These are phyloP conservation scores for Drosophila sucinea DNA, from an alignment of 1,140 invertebrate genomes.

Conservation along the genomic window DNA sequence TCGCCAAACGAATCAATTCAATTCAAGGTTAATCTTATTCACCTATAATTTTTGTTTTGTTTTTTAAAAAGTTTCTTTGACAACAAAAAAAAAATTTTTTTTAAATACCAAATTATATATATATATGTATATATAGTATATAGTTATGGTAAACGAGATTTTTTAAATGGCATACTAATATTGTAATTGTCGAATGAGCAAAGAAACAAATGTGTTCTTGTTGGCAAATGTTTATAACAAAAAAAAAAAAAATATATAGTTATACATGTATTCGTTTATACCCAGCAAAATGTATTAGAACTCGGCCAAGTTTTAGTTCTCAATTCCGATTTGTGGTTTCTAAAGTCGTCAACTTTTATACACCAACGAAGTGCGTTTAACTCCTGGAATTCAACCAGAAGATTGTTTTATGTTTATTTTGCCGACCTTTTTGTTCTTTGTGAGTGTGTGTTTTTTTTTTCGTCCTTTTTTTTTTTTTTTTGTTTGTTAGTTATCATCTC, in stretches of 20 bases:
- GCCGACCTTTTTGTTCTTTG: conserved; percentile 2
- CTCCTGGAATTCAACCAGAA: conserved; percentile 11
- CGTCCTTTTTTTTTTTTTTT: conserved; percentile 15
- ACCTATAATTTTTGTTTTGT: neutral
- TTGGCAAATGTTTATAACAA: no score
- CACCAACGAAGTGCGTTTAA: conserved; percentile 26
- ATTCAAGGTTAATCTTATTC: neutral
- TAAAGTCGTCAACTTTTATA: neutral
- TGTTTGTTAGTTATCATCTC: neutral
- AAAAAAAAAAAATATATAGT: no score
- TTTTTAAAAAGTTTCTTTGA: no score
- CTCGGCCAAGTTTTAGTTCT: neutral
- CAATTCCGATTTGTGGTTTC: neutral
- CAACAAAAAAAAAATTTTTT: no score
- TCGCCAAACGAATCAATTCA: conserved; percentile 16
- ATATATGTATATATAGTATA: no score
- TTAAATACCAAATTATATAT: no score
- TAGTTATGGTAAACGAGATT: no score
- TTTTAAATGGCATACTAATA: no score
- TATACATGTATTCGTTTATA: no score
- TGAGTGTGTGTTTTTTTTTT: conserved; percentile 23
- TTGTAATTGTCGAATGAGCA: no score
- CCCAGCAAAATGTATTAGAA: no score
- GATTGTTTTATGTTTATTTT: neutral
- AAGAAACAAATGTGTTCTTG: no score